phyloP scores from a whole-genome alignment of 2,113 vertebrate species.

The Numida meleagris region DNA sequence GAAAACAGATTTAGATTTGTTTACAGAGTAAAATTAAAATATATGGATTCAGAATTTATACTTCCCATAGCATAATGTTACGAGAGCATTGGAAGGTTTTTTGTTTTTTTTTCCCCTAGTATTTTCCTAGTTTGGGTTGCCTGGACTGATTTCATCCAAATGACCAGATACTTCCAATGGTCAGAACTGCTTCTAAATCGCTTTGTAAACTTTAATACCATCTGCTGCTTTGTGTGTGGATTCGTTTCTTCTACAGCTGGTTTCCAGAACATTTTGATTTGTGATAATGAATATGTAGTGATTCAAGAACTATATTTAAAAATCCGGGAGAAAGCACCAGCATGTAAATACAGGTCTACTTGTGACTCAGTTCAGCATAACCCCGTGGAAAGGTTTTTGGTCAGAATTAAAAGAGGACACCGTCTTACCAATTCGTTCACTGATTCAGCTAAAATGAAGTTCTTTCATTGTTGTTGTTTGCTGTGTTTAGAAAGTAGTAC shows the following conservation, averaged over 20 bases:
- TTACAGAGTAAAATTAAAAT: not conserved
- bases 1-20: not conserved
- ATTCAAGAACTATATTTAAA: not conserved
- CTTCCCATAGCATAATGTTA: not conserved
- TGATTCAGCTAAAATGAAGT: not conserved
- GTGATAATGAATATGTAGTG: not conserved
- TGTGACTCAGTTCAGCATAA: not conserved
- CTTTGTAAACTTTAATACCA: conserved; percentile 8
- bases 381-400: not conserved
- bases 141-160: not conserved
- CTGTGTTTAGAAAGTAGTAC: not conserved
- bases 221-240: not conserved
- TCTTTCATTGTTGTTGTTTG: not conserved
- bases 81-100: not conserved
- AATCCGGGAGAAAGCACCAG: not conserved
- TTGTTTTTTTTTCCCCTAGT: not conserved
- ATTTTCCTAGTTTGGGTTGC: not conserved
- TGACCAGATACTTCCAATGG: not conserved
- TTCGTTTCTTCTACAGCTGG: not conserved
- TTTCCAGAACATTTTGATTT: not conserved
- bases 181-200: conserved; percentile 8
- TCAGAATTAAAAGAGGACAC: not conserved
- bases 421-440: not conserved
- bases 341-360: not conserved
- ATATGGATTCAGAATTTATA: not conserved